Base-by-base conservation (phyloP, 2,797 vertebrate genomes). In the Siniperca scherzeri region DNA sequence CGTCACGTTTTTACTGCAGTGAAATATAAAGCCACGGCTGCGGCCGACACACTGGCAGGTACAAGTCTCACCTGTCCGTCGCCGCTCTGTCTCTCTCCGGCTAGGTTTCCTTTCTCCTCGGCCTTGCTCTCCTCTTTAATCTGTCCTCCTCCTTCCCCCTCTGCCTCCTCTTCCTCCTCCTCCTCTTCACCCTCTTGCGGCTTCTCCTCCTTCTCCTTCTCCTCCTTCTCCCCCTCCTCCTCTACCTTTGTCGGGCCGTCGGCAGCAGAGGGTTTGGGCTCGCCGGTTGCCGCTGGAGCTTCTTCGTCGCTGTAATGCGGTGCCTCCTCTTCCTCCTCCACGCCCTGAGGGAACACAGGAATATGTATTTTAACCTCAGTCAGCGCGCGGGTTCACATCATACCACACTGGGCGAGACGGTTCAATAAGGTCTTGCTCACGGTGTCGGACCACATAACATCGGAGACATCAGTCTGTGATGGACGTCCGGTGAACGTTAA, bases 31-130 rank as follows among this genome's bases (percentile, higher is more conserved):
- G 30, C 8, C 25, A 16, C 56, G 17, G 13, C 62, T 27, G 62
- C 46, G 40, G 40, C 1, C 16, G 21, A 44, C 12, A 48, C 40
- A 46, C n/a, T 6, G 19, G 17, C n/a, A 30, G 33, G 17, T 21
- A 2, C 1, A 2, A 9, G 64, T 52, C 95, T 93, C 94, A 99
- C 98, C 97, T 99, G 98, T 71, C 98, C 98, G 0, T 99, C 98
- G 0, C 98, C 98, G 22, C 98, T 99, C 77, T 99, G 98, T 62
- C 98, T 94, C 91, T 99, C 98, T 70, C 98, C 98, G 0, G 97
- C 96, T 22, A 98, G 94, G 27, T 97, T 93, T 61, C 92, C 96
- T 84, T 97, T 99, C 71, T 96, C 89, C 25, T 97, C 97, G 0
- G 91, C 74, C 80, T 98, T 98, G 83, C 95, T 96, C 66, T 96